Conservation (phyloP, 2,113 vertebrate species). For the Triplophysa tibetana region DNA sequence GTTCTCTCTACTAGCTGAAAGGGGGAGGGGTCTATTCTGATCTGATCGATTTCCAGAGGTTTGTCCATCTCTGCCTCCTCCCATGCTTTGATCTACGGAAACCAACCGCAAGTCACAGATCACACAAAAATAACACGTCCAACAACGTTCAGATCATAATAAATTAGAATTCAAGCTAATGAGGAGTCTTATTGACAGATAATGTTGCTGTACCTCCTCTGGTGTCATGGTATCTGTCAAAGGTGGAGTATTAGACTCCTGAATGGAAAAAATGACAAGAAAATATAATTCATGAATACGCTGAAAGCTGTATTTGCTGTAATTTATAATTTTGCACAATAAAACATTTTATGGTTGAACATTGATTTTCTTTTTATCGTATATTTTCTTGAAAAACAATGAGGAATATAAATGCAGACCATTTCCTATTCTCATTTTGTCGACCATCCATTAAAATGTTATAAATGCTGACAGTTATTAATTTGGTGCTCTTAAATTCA, state of each 20-base stretch:
- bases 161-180: not conserved
- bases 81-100: conserved; percentile 86
- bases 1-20: conserved; percentile 96
- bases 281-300: conserved; percentile 20
- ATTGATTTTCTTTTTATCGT: not conserved
- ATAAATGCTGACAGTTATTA: conserved; percentile 11
- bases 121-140: not conserved
- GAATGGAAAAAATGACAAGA: not conserved
- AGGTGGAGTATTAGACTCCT: conserved; percentile 66
- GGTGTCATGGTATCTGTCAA: conserved; percentile 83
- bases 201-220: conserved; percentile 77
- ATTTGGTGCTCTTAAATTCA: not conserved
- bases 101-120: conserved; percentile 38
- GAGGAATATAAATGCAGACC: conserved; percentile 34
- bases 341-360: not conserved
- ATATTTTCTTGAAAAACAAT: conserved; percentile 30
- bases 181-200: too few relatives aligned
- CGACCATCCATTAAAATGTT: not conserved
- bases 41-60: conserved; percentile 85
- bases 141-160: not conserved
- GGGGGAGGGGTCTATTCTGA: conserved; percentile 88
- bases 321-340: conserved; percentile 7
- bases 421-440: conserved; percentile 9
- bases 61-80: conserved; percentile 84
- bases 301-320: not conserved